These are phyloP conservation scores for Malthinus flaveolus DNA, from an alignment of 2,888 invertebrate genomes.

Conservation along the genomic window DNA sequence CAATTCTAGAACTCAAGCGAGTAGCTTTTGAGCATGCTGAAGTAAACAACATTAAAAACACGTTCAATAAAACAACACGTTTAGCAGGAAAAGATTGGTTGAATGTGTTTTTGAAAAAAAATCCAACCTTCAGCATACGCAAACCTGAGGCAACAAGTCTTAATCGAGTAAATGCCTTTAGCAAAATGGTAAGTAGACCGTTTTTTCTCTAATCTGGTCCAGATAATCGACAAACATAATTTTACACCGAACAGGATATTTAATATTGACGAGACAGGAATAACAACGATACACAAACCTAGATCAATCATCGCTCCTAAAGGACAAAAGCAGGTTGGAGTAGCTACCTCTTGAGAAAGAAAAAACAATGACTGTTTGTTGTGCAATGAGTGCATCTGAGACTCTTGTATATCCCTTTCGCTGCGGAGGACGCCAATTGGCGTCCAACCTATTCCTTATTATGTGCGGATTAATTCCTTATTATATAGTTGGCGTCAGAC, in stretches of 20 bases:
- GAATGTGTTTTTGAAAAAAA: no score
- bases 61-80: conserved; percentile 20
- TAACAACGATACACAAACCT: no score
- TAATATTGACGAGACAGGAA: no score
- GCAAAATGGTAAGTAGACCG: conserved; percentile 1
- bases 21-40: conserved; percentile 31
- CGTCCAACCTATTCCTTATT: no score
- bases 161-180: neutral
- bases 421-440: no score
- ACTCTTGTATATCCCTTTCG: neutral
- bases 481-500: no score
- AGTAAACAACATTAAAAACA: conserved; percentile 25
- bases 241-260: no score
- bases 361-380: conserved; percentile 6
- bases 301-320: no score
- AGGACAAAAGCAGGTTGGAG: no score
- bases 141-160: conserved; percentile 6
- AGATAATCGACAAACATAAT: no score
- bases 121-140: neutral
- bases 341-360: neutral
- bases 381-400: conserved; percentile 1
- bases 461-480: no score
- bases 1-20: conserved; percentile 16
- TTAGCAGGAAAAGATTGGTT: conserved; percentile 33
- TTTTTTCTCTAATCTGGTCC: conserved; percentile 24